Percentiles rank a stretch among this genome's conserved stretches.
phyloP scores from a whole-genome alignment of 2,113 vertebrate species.

The Galbula dea region DNA sequence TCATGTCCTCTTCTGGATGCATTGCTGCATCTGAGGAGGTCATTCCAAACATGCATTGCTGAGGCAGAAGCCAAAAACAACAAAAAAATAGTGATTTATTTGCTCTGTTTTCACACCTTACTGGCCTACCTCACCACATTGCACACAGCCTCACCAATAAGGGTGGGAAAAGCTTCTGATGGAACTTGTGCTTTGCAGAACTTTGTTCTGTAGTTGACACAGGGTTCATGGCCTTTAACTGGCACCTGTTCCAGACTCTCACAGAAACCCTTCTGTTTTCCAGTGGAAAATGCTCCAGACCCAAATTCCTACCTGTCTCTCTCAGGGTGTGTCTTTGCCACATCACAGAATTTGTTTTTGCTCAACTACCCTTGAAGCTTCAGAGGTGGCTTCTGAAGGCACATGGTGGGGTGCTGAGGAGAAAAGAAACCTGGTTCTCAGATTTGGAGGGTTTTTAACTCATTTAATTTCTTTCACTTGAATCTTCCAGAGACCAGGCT shows the following conservation, averaged over 20 bases:
- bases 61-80: not conserved
- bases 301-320: not conserved
- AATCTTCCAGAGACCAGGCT: fast-evolving
- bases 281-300: not conserved
- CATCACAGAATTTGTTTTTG: not conserved
- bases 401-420: not conserved
- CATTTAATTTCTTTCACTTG: not conserved
- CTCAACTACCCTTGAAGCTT: not conserved
- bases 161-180: not conserved
- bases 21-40: not conserved
- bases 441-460: fast-evolving
- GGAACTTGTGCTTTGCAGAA: not conserved
- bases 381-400: not conserved
- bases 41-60: not conserved
- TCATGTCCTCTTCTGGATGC: fast-evolving
- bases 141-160: not conserved
- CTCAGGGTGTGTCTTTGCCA: not conserved
- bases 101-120: fast-evolving
- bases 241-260: not conserved
- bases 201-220: not conserved
- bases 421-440: not conserved
- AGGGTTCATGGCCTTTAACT: not conserved
- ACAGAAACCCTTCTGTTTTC: conserved; percentile 22
- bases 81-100: fast-evolving
- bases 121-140: fast-evolving